Evolutionary conservation across 1,140 invertebrate genomes (phyloP).

Genomic region (Anagrus nilaparvatae): DNA sequence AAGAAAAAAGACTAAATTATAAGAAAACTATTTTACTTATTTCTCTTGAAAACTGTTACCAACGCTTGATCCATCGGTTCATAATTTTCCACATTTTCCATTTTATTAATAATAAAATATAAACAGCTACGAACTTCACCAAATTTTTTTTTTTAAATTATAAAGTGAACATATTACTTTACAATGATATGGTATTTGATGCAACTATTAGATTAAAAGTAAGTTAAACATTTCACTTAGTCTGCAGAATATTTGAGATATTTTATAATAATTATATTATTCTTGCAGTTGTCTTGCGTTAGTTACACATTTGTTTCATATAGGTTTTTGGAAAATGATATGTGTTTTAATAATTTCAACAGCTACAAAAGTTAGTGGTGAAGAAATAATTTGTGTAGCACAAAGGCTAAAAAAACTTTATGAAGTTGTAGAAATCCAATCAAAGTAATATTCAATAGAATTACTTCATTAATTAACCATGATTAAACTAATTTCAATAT

Average conservation of each 20-base stretch:
- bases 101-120: too few species aligned
- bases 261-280: conserved; percentile 1
- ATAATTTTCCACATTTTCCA: too few species aligned
- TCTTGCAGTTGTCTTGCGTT: conserved; percentile 71
- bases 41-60: too few species aligned
- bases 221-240: conserved; percentile 22
- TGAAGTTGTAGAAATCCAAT: conserved; percentile 89
- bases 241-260: background rate
- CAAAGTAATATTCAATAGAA: conserved; percentile 55
- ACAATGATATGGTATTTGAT: conserved; percentile 82
- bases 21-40: too few species aligned
- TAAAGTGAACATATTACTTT: conserved; percentile 93
- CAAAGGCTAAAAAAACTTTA: conserved; percentile 71
- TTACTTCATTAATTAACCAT: background rate
- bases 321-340: conserved; percentile 57
- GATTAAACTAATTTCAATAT: conserved; percentile 13
- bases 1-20: too few species aligned
- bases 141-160: too few species aligned
- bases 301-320: conserved; percentile 86
- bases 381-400: conserved; percentile 54
- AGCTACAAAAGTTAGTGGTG: conserved; percentile 48
- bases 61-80: too few species aligned
- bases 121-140: too few species aligned
- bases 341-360: conserved; percentile 68
- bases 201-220: conserved; percentile 77